These are phyloP conservation scores for Calidris pugnax DNA, from an alignment of 2,113 vertebrate genomes.

Conservation along the genomic window DNA sequence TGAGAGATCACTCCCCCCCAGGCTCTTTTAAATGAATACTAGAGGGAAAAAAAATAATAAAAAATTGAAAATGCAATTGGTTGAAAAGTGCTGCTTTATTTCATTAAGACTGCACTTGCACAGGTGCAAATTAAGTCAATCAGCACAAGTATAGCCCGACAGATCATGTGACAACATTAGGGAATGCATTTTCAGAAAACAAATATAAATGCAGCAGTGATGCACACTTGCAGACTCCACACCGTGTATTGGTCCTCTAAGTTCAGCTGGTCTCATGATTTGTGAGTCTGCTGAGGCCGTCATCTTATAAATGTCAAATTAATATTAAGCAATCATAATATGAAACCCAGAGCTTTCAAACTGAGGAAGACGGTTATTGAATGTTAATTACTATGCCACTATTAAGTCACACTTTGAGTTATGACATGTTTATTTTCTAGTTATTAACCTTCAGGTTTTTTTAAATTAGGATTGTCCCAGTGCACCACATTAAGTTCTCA, in stretches of 20 bases:
- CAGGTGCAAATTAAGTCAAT: not conserved
- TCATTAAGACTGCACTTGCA: not conserved
- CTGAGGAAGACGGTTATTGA: not conserved
- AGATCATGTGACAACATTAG: not conserved
- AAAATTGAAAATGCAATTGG: not conserved
- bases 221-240: not conserved
- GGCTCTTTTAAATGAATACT: not conserved
- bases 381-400: conserved; percentile 9
- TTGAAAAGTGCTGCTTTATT: not conserved
- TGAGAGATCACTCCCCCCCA: not conserved
- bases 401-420: conserved; percentile 22
- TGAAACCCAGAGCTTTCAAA: not conserved
- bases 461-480: not conserved
- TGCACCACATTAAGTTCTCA: not conserved
- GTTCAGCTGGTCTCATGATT: not conserved
- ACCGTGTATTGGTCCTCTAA: not conserved
- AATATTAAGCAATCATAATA: conserved; percentile 41
- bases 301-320: conserved; percentile 31
- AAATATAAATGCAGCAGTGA: not conserved
- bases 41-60: not conserved
- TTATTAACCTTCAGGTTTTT: conserved; percentile 19
- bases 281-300: not conserved
- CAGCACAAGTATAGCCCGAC: not conserved
- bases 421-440: conserved; percentile 26
- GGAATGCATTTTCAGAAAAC: not conserved